Base-by-base conservation (phyloP, 2,797 vertebrate species). In the Acanthurus lineatus region DNA sequence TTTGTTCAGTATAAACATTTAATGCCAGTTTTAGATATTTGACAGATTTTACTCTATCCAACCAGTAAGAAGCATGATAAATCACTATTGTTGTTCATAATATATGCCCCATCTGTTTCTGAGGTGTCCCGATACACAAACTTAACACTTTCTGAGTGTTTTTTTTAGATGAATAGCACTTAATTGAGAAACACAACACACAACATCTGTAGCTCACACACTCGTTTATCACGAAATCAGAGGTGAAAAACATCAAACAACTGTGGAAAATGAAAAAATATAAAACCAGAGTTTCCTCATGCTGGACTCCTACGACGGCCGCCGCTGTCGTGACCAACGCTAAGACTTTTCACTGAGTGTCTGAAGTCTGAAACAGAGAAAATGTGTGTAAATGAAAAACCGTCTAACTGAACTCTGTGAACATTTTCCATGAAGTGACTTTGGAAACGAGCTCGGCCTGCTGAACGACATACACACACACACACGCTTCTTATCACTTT, bases 401-500 rank as follows among this genome's bases (percentile, higher is more conserved):
- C 40, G 5, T 58, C 20, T 73, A 61, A 25, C 25, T 86, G 56
- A 80, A 54, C 16, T 44, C 66, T 54, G 65, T 63, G 8, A 38
- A 73, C 32, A 5, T 64, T 78, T 71, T 79, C 38, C 79, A 68
- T 57, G 52, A 78, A 48, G 64, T 64, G 76, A 72, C 66, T 60
- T 77, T 81, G 77, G 40, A 72, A 4, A 64, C 73, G 67, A 70
- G 71, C 58, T 75, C 19, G 17, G 19, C 67, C 66, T 20, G 0
- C 62, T 60, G 53, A 81, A 63, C 4, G 16, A 81, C 81, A 66
- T 16, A 25, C 61, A 32, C 52, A 69, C 19, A 25, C 54, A 56
- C 74, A 69, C 61, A 52, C 10, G 42, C 73, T 83, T 84, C 60
- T 66, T 69, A 85, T 90, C 74, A 76, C 73, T 73, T 89, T 86